Percentiles rank a stretch among this genome's conserved stretches.
phyloP scores from a whole-genome alignment of 2,113 vertebrate species.

The Bostrychus sinensis region DNA sequence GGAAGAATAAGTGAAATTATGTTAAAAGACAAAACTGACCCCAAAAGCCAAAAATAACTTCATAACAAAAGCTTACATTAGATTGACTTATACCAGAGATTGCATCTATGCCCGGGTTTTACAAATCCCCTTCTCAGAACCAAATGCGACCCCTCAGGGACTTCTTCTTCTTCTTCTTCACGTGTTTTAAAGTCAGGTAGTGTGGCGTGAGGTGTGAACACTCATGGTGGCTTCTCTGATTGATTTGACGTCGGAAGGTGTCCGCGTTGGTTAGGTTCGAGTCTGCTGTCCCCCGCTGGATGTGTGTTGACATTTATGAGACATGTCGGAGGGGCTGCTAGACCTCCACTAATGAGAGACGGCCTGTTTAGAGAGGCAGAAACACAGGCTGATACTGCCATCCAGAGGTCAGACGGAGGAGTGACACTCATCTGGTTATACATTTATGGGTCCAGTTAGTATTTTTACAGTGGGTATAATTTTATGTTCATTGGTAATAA shows the following conservation, averaged over 20 bases:
- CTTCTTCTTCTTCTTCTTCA: slow-evolving; percentile 53
- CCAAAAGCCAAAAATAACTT: no score
- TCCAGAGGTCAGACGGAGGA: slow-evolving; percentile 80
- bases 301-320: slow-evolving; percentile 98
- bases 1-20: no score
- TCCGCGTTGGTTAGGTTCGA: slow-evolving; percentile 97
- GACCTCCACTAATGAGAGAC: slow-evolving; percentile 93
- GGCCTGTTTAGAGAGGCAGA: slow-evolving; percentile 80
- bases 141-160: slow-evolving; percentile 51
- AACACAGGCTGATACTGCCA: slow-evolving; percentile 89
- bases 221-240: slow-evolving; percentile 85
- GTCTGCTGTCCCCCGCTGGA: slow-evolving; percentile 94
- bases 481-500: no score
- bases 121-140: slow-evolving; percentile 35
- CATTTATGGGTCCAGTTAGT: no score
- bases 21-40: no score
- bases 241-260: slow-evolving; percentile 93
- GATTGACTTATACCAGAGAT: not conserved
- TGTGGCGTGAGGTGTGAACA: slow-evolving; percentile 86
- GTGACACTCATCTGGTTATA: slow-evolving; percentile 24
- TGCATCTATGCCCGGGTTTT: slow-evolving; percentile 5
- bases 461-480: no score
- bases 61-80: slow-evolving; percentile 14
- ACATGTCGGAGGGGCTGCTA: slow-evolving; percentile 91
- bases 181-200: slow-evolving; percentile 62